Conservation (phyloP, 2,113 vertebrate genomes). For the Ranitomeya variabilis region DNA sequence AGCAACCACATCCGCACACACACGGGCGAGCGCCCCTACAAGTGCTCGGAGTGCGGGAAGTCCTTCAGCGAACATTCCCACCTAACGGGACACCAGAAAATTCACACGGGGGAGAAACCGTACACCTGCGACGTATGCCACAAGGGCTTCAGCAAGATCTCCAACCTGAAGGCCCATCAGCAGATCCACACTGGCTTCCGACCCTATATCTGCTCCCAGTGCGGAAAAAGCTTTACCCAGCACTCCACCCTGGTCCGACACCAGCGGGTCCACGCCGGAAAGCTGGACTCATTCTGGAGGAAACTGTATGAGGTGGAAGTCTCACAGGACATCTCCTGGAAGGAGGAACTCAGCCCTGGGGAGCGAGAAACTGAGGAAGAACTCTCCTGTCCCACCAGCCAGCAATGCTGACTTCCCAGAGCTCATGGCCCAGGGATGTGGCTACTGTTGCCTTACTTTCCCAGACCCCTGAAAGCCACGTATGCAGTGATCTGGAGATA, state of each 20-base stretch:
- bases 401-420: background rate
- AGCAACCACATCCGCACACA: conserved; percentile 51
- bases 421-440: too few relatives aligned
- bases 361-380: background rate
- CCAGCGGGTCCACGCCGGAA: conserved; percentile 38
- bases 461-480: too few relatives aligned
- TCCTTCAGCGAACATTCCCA: conserved; percentile 52
- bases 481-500: too few relatives aligned
- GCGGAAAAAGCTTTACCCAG: conserved; percentile 51
- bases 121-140: conserved; percentile 45
- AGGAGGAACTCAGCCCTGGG: background rate
- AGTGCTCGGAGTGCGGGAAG: conserved; percentile 43
- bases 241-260: conserved; percentile 49
- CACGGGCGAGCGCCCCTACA: conserved; percentile 47
- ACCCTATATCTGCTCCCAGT: conserved; percentile 30
- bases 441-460: too few relatives aligned
- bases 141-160: conserved; percentile 53
- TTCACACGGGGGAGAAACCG: conserved; percentile 44
- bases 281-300: conserved; percentile 44
- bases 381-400: background rate
- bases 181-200: conserved; percentile 52
- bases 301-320: conserved; percentile 7
- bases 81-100: conserved; percentile 47
- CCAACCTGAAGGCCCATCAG: conserved; percentile 54
- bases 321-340: conserved; percentile 5